These are phyloP conservation scores for Steatocranus sp. DNA, from an alignment of 2,797 vertebrate species.

Conservation along the genomic window DNA sequence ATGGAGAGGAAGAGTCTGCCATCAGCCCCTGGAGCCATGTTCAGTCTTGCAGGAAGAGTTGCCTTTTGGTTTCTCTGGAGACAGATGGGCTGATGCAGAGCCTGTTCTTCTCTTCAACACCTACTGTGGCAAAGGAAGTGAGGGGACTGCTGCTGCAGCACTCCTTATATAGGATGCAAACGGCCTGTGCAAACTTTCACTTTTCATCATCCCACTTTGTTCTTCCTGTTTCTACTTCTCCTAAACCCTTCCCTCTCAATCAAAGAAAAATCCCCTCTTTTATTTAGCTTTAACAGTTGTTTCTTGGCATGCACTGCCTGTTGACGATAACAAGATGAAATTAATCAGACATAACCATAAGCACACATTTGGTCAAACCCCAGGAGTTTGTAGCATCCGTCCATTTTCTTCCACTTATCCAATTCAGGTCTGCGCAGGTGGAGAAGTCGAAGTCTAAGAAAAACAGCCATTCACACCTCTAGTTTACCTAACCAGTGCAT, in stretches of 20 bases:
- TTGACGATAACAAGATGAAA: rapidly evolving
- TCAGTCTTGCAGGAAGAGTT: background rate
- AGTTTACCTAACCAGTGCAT: rapidly evolving
- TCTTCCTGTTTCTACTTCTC: background rate
- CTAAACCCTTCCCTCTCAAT: no score
- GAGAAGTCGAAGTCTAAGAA: background rate
- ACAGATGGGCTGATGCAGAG: background rate
- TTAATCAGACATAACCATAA: background rate
- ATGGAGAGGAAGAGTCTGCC: conserved; percentile 31
- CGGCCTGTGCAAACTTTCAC: background rate
- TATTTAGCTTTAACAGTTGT: background rate
- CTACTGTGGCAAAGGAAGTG: background rate
- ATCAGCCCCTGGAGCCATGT: conserved; percentile 29
- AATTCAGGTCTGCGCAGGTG: rapidly evolving
- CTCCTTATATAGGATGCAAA: background rate
- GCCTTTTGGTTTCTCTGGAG: background rate
- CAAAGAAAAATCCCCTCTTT: background rate
- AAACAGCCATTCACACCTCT: rapidly evolving
- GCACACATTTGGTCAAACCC: background rate
- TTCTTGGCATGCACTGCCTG: background rate
- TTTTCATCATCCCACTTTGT: background rate
- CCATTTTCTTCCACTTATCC: background rate
- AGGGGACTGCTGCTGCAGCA: background rate
- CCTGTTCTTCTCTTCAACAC: background rate
- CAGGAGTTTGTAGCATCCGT: background rate